Evolutionary conservation across 2,113 vertebrate species (phyloP).

Genomic region (Myiozetetes cayanensis): DNA sequence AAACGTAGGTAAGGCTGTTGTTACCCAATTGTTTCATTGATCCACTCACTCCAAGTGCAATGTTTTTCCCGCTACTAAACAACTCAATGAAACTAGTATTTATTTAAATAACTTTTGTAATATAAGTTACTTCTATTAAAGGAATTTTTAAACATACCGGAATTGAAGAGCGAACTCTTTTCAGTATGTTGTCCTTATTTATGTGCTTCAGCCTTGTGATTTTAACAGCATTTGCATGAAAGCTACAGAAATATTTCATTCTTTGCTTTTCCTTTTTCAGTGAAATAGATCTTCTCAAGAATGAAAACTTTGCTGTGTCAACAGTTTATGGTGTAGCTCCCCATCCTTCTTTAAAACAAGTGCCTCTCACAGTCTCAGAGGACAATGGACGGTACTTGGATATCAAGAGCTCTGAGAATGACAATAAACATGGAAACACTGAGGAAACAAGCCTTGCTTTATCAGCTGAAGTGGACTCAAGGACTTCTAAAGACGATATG

Average conservation of each 20-base stretch:
- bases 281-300: slow-evolving; percentile 90
- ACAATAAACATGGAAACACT: slow-evolving; percentile 65
- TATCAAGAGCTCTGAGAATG: slow-evolving; percentile 72
- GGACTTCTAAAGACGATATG: slow-evolving; percentile 65
- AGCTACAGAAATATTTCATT: background rate
- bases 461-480: slow-evolving; percentile 63
- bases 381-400: slow-evolving; percentile 87
- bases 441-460: slow-evolving; percentile 61
- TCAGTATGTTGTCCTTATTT: background rate
- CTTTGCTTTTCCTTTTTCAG: slow-evolving; percentile 69
- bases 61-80: background rate
- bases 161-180: background rate
- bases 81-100: background rate
- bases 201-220: background rate
- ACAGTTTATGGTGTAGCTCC: slow-evolving; percentile 65
- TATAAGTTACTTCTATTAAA: background rate
- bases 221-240: background rate
- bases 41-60: background rate
- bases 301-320: slow-evolving; percentile 75
- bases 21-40: background rate
- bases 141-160: background rate
- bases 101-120: background rate
- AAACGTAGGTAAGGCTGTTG: background rate
- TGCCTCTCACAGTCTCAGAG: slow-evolving; percentile 71
- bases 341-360: slow-evolving; percentile 69